These are phyloP conservation scores for Anableps anableps DNA, from an alignment of 2,797 vertebrate genomes.

Conservation along the genomic window DNA sequence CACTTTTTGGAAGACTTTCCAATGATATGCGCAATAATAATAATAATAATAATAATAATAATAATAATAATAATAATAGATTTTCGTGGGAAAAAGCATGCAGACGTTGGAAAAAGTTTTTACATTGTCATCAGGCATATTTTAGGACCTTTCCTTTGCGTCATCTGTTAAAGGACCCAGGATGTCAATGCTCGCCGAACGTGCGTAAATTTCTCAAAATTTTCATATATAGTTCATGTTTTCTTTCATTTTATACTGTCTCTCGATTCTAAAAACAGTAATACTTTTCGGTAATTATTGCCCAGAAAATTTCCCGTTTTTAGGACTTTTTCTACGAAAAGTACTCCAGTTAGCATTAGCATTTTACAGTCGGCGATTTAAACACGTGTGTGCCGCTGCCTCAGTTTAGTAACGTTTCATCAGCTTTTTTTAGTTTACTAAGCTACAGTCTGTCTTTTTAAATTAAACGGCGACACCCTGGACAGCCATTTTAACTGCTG, in stretches of 20 bases:
- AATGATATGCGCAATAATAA: not conserved
- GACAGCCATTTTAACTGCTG: not conserved
- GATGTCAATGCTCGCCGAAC: constrained; percentile 92
- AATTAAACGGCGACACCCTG: not conserved
- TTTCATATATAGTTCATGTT: not conserved
- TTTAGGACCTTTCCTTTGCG: not conserved
- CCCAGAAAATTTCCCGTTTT: not conserved
- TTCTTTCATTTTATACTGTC: not conserved
- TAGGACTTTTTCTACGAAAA: not conserved
- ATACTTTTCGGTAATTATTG: fast-evolving
- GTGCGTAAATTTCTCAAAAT: constrained; percentile 70
- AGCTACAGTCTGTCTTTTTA: not conserved
- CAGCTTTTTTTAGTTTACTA: not conserved
- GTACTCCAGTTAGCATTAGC: constrained; percentile 49
- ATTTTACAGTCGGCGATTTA: constrained; percentile 3
- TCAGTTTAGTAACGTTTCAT: not conserved
- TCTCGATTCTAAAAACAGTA: fast-evolving
- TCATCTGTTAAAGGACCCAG: constrained; percentile 69
- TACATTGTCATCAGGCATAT: constrained; percentile 68
- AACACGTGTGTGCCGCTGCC: constrained; percentile 55
- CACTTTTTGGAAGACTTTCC: not conserved
- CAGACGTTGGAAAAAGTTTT: not conserved
- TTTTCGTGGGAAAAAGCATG: not conserved
- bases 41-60: not conserved
- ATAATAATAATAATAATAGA: not conserved